Conservation (phyloP, 1,140 invertebrate genomes). For the Sarcophaga bullata region DNA sequence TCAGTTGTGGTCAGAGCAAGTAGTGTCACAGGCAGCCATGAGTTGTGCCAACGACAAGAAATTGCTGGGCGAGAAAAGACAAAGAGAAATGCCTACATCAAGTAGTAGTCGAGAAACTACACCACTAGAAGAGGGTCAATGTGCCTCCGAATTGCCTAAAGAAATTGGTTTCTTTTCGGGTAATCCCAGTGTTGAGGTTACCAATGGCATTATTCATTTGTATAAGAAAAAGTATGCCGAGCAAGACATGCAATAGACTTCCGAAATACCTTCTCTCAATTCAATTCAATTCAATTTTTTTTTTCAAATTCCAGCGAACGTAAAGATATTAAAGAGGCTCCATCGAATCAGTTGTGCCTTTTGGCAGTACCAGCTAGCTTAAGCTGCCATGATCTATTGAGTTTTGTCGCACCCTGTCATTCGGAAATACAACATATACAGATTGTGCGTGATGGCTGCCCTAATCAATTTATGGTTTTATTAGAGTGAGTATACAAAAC, state of each 20-base stretch:
- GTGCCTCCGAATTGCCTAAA: conserved; percentile 65
- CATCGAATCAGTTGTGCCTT: conserved; percentile 85
- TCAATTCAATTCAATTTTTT: conserved; percentile 43
- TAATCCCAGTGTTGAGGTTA: conserved; percentile 96
- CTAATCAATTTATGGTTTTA: conserved; percentile 98
- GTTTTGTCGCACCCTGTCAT: conserved; percentile 94
- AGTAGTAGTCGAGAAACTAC: conserved; percentile 65
- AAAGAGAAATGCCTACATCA: conserved; percentile 46
- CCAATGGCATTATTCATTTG: conserved; percentile 94
- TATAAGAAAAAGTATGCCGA: conserved; percentile 90
- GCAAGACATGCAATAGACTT: neutral
- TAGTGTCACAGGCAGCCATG: conserved; percentile 45
- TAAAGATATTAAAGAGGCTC: conserved; percentile 75
- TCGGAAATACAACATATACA: conserved; percentile 89
- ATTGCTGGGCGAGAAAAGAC: conserved; percentile 14
- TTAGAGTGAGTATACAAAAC: conserved; percentile 74
- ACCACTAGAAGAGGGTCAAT: conserved; percentile 62
- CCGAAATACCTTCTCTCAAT: neutral
- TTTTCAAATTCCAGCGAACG: conserved; percentile 67
- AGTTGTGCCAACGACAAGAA: conserved; percentile 28
- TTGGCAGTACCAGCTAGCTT: conserved; percentile 92
- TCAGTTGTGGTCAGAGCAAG: conserved; percentile 62
- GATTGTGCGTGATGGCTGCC: conserved; percentile 86
- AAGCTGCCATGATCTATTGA: conserved; percentile 92
- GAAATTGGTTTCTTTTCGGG: conserved; percentile 92